Evolutionary conservation across 2,888 invertebrate genomes (phyloP).

Genomic region (Athalia cordata): DNA sequence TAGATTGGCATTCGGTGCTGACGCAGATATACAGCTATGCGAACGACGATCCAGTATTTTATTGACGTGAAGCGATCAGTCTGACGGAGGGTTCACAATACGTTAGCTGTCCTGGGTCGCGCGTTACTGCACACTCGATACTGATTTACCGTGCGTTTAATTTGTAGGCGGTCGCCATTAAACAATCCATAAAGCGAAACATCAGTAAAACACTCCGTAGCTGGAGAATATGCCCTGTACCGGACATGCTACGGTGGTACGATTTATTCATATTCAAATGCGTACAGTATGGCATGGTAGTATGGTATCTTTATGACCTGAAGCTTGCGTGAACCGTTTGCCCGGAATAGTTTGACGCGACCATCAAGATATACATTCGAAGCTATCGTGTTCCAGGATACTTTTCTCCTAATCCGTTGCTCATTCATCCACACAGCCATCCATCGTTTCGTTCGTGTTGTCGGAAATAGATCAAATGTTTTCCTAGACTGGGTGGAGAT

Average conservation of each 20-base stretch:
- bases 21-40: not conserved
- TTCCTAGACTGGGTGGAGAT: too few species aligned
- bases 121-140: constrained; percentile 62
- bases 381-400: constrained; percentile 55
- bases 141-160: constrained; percentile 73
- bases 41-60: constrained; percentile 61
- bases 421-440: not conserved
- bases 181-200: constrained; percentile 72
- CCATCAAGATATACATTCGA: constrained; percentile 31
- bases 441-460: too few species aligned
- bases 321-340: constrained; percentile 44
- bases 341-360: constrained; percentile 40
- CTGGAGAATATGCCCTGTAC: constrained; percentile 36
- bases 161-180: constrained; percentile 73
- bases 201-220: constrained; percentile 69
- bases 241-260: constrained; percentile 52
- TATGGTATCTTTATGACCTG: constrained; percentile 63
- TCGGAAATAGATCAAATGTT: too few species aligned
- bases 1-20: not conserved
- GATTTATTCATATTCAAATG: constrained; percentile 73
- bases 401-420: not conserved
- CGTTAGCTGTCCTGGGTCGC: constrained; percentile 41
- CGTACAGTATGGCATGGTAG: constrained; percentile 47
- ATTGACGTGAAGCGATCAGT: constrained; percentile 50
- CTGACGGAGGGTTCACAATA: constrained; percentile 20